A percentile compares a stretch with the other conserved stretches of the same genome.
Conservation (phyloP, 2,797 vertebrate genomes). For the Chromis chromis region DNA sequence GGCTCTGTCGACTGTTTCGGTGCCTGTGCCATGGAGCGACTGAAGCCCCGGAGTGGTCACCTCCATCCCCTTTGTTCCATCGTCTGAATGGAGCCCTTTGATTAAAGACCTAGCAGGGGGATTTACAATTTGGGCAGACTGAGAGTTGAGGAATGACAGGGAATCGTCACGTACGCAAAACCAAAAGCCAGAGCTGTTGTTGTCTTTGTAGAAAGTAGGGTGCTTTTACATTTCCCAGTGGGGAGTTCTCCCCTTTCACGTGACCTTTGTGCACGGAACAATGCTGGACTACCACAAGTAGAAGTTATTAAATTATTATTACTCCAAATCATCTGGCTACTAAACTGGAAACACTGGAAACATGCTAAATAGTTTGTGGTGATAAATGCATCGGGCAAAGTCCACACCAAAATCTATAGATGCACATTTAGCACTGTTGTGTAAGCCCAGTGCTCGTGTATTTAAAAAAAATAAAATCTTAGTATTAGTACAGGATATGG, state of each 20-base stretch:
- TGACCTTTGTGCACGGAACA: constrained; percentile 25
- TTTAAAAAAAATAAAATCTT: not conserved
- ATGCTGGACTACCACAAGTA: not conserved
- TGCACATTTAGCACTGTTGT: not conserved
- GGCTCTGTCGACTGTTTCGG: constrained; percentile 62
- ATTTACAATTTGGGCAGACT: constrained; percentile 67
- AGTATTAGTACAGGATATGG: not conserved
- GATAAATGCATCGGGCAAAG: not conserved
- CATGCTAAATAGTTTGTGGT: not conserved
- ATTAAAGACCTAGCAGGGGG: constrained; percentile 73
- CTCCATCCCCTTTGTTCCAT: constrained; percentile 84
- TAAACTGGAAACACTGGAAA: not conserved
- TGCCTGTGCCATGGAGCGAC: constrained; percentile 73
- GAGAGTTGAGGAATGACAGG: constrained; percentile 37
- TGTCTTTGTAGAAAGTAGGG: constrained; percentile 35
- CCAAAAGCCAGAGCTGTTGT: constrained; percentile 27
- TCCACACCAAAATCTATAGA: not conserved
- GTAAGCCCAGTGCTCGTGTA: not conserved
- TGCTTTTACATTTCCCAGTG: constrained; percentile 27
- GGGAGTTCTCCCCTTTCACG: constrained; percentile 19
- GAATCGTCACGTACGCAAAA: constrained; percentile 41
- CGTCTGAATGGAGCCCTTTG: constrained; percentile 84
- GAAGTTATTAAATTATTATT: constrained; percentile 17
- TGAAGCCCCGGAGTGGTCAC: constrained; percentile 78
- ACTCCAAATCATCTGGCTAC: constrained; percentile 9